A percentile compares a stretch with the other conserved stretches of the same genome.
Evolutionary conservation across 2,888 invertebrate species (phyloP).

Genomic region (Tetragonisca angustula): DNA sequence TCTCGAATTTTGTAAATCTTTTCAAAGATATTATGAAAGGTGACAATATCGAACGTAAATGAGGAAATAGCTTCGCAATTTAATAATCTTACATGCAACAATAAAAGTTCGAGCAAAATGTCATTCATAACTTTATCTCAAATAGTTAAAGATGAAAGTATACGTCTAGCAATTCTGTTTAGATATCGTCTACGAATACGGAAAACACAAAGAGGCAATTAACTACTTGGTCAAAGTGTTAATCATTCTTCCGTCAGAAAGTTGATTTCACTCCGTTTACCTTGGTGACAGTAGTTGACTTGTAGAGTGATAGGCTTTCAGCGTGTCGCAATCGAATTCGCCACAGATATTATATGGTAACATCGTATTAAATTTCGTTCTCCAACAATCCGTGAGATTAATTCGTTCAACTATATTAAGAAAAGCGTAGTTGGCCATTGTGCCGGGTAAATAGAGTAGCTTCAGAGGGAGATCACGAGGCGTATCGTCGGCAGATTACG

Average conservation of each 20-base stretch:
- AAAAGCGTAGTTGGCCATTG: constrained; percentile 47
- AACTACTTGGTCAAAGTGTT: too few relatives aligned
- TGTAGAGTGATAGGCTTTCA: neutral
- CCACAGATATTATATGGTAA: constrained; percentile 9
- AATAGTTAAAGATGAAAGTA: too few relatives aligned
- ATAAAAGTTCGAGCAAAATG: too few relatives aligned
- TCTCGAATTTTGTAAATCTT: too few relatives aligned
- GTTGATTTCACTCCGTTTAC: neutral
- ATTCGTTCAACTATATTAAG: constrained; percentile 55
- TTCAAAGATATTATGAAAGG: too few relatives aligned
- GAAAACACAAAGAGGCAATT: too few relatives aligned
- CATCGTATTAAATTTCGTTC: constrained; percentile 31
- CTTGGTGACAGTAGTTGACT: neutral
- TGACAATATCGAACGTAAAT: too few relatives aligned
- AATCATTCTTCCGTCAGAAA: neutral
- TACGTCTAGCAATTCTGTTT: too few relatives aligned
- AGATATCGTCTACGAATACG: too few relatives aligned
- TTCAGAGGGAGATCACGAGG: constrained; percentile 51
- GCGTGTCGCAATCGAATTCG: constrained; percentile 6
- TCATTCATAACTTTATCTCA: too few relatives aligned
- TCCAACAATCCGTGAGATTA: constrained; percentile 52
- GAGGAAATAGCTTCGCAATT: too few relatives aligned
- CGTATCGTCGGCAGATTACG: constrained; percentile 65
- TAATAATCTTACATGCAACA: too few relatives aligned
- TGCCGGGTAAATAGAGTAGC: constrained; percentile 40